Conservation (phyloP, 1,140 invertebrate species). For the Achatina immaculata region DNA sequence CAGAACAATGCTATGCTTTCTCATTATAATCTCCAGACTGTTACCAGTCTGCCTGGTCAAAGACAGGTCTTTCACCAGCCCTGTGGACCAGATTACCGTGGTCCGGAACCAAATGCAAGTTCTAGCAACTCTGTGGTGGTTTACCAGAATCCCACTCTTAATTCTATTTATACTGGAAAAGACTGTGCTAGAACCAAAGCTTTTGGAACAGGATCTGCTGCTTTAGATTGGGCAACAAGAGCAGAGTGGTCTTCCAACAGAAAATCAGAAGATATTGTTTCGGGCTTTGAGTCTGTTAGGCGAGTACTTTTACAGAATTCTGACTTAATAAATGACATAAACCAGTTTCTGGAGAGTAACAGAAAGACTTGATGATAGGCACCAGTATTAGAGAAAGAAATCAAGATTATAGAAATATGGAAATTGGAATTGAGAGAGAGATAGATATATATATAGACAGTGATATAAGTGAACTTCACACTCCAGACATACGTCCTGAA, state of each 20-base stretch:
- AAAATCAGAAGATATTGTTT: constrained; percentile 40
- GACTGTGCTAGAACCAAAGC: background rate
- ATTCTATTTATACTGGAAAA: background rate
- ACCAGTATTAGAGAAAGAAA: no score
- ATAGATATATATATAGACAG: no score
- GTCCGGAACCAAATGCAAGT: no score
- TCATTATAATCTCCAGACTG: background rate
- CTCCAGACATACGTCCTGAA: no score
- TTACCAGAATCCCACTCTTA: background rate
- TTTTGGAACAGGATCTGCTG: background rate
- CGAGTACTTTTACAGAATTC: constrained; percentile 54
- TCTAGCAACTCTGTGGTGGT: no score
- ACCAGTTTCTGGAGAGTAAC: constrained; percentile 51
- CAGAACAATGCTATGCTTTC: background rate
- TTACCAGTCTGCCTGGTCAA: background rate
- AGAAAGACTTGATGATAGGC: constrained; percentile 18
- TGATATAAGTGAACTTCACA: no score
- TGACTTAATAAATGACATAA: constrained; percentile 57
- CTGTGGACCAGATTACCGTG: no score
- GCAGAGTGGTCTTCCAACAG: background rate
- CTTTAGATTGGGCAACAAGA: background rate
- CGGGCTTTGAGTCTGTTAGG: constrained; percentile 53
- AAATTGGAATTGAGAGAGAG: no score
- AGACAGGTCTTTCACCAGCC: background rate
- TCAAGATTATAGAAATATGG: no score